Percentiles rank a stretch among this genome's conserved stretches.
Conservation (phyloP, 2,113 vertebrate species). For the Mastomys natalensis region DNA sequence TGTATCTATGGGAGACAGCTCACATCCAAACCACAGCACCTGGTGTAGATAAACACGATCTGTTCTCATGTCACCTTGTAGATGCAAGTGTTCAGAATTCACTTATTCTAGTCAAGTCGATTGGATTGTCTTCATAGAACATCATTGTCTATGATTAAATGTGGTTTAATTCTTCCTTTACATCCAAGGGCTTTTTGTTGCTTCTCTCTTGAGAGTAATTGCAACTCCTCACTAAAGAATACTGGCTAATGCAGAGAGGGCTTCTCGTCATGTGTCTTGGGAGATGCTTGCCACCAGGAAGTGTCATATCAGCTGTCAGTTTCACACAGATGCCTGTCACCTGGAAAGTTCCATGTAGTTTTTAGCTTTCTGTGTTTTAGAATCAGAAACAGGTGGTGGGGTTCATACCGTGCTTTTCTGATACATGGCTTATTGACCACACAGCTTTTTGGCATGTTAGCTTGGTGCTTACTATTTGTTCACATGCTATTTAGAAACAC, state of each 20-base stretch:
- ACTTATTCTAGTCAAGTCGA: background rate
- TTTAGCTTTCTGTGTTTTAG: background rate
- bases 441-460: background rate
- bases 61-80: slow-evolving; percentile 36
- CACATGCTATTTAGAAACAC: background rate
- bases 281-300: background rate
- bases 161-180: background rate
- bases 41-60: background rate
- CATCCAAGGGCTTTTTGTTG: slow-evolving; percentile 26
- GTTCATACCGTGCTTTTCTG: background rate
- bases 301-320: background rate
- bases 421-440: background rate
- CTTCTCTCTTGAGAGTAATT: background rate
- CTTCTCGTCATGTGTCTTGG: background rate
- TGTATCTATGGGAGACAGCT: background rate
- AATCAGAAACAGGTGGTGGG: background rate
- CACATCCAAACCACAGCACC: background rate
- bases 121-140: background rate
- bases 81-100: slow-evolving; percentile 4
- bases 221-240: background rate
- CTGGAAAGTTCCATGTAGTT: background rate
- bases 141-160: background rate
- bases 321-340: background rate
- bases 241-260: background rate
- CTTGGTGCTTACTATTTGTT: background rate